phyloP scores from a whole-genome alignment of 2,888 invertebrate species.

The Dioctria rufipes region DNA sequence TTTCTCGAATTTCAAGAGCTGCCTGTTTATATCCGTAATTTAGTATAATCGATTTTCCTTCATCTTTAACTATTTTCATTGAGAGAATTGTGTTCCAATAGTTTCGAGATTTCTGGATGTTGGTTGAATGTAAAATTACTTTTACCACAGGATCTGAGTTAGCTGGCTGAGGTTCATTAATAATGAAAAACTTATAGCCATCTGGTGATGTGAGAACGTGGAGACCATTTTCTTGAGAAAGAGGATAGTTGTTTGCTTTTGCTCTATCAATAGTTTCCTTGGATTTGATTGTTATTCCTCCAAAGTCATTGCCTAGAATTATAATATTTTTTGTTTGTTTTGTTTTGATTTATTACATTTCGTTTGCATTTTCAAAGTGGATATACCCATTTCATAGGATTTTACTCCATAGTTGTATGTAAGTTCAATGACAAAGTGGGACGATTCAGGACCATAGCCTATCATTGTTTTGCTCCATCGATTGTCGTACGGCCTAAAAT shows the following conservation, averaged over 20 bases:
- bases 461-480: conserved; percentile 99
- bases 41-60: conserved; percentile 76
- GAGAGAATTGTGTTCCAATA: conserved; percentile 89
- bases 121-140: conserved; percentile 84
- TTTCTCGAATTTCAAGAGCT: conserved; percentile 78
- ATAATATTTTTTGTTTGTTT: not conserved
- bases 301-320: conserved; percentile 83
- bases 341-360: not conserved
- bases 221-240: conserved; percentile 76
- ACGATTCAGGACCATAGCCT: conserved; percentile 96
- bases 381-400: conserved; percentile 82
- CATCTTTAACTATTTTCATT: conserved; percentile 80
- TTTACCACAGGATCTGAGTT: conserved; percentile 85
- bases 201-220: conserved; percentile 88
- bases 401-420: conserved; percentile 98
- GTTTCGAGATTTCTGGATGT: conserved; percentile 81
- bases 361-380: too few relatives aligned
- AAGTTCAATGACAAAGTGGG: conserved; percentile 95
- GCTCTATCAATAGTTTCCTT: conserved; percentile 84
- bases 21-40: conserved; percentile 83
- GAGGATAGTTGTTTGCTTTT: conserved; percentile 80
- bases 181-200: conserved; percentile 89
- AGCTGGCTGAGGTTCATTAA: conserved; percentile 80
- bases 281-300: conserved; percentile 87
- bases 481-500: conserved; percentile 91